Percentiles rank a stretch among this genome's conserved stretches.
phyloP scores from a whole-genome alignment of 2,797 vertebrate genomes.

The Coracias cyanogaster region DNA sequence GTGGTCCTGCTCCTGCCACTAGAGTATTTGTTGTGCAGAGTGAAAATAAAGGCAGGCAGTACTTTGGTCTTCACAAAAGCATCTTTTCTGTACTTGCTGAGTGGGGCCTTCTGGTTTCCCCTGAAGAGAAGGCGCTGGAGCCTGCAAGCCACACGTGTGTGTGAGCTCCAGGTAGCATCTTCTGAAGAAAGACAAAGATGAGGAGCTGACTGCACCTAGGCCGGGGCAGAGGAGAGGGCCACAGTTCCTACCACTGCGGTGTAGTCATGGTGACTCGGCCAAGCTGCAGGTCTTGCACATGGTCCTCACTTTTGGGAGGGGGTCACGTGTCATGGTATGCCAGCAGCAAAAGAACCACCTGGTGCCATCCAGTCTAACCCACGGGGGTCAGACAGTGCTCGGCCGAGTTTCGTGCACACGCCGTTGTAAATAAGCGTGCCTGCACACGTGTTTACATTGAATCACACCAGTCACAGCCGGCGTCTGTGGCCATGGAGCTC shows the following conservation, averaged over 20 bases:
- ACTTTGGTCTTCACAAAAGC: constrained; percentile 50
- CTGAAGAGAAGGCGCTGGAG: constrained; percentile 39
- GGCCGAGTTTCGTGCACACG: background rate
- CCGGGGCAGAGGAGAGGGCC: constrained; percentile 27
- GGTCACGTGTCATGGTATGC: background rate
- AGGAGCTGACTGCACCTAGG: constrained; percentile 43
- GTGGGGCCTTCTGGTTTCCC: background rate
- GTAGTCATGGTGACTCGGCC: background rate
- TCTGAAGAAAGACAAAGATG: constrained; percentile 61
- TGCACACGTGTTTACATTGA: accelerated
- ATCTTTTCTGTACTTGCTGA: constrained; percentile 57
- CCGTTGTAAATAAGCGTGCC: background rate
- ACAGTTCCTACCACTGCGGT: accelerated
- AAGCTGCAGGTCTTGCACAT: background rate
- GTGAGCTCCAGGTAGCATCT: constrained; percentile 42
- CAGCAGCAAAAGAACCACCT: background rate
- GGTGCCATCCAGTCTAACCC: background rate
- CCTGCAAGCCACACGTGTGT: background rate
- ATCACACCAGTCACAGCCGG: background rate
- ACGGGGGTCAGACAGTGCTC: background rate
- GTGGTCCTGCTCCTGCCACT: background rate
- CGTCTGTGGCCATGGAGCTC: background rate
- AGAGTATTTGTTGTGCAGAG: background rate
- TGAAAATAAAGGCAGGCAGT: constrained; percentile 40
- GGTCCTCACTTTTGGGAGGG: background rate